Base-by-base conservation (phyloP, 1,140 invertebrate species). In the Drosophila baimaii region DNA sequence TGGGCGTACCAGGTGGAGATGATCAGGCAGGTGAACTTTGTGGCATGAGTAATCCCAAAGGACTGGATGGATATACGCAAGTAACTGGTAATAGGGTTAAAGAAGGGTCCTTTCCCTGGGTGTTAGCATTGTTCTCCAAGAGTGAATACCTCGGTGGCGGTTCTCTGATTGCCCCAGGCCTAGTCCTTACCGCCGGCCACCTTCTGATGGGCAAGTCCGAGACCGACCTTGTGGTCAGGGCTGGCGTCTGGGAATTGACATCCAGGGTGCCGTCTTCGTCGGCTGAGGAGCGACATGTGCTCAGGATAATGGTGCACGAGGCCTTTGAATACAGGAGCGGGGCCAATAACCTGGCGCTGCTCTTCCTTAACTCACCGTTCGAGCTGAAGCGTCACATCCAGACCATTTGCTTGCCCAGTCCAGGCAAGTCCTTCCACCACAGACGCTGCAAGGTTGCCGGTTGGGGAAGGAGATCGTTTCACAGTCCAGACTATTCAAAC, bases 81-180 rank as follows among this genome's bases (percentile, higher is more conserved):
- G n/a, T 23, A 23, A n/a, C 23, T 47, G 47, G 23, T 9, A 10
- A 17, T 5, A 21, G 21, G 13, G n/a, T 21, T 12, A 10, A n/a
- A 5, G 9, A 10, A 2, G 94, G 95, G 13, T 96, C 97, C 93
- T 97, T 97, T 79, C 96, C 96, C 0, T 98, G 97, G 96, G 96
- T 97, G 92, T 95, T 96, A 0, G 96, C 96, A 3, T 93, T 98
- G 37, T 83, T 97, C 68, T 95, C 94, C 77, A 93, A 93, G 0
- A 92, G 93, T 12, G 94, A 95, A 39, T 92, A 95, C 61, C 92
- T 96, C 31, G 95, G 95, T 47, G 95, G 94, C 0, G 95, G 94
- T 1, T 95, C 95, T 0, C 85, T 96, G 2, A 94, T 96, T 25
- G 93, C 95, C 44, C 94, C 94, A 0, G 92, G 93, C 44, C 94